A percentile compares a stretch with the other conserved stretches of the same genome.
Conservation (phyloP, 2,113 vertebrate genomes). For the Eulemur macaco region DNA sequence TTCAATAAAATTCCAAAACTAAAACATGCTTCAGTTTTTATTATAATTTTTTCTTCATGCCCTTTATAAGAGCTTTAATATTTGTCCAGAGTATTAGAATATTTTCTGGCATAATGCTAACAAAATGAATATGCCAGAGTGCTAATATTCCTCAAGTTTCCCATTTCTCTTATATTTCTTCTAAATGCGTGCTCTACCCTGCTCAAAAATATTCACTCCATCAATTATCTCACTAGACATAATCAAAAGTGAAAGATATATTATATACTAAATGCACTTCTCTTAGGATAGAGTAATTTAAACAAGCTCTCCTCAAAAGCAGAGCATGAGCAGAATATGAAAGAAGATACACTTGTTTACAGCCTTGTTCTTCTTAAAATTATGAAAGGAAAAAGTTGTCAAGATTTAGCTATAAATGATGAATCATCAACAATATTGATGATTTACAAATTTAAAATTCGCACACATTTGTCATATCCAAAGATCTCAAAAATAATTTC, state of each 20-base stretch:
- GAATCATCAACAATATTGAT: constrained; percentile 16
- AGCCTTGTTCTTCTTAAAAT: constrained; percentile 66
- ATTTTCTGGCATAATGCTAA: constrained; percentile 18
- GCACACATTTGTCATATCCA: not conserved
- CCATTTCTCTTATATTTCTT: not conserved
- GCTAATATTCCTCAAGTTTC: not conserved
- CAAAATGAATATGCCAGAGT: constrained; percentile 59
- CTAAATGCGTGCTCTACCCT: not conserved
- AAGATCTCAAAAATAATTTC: constrained; percentile 77
- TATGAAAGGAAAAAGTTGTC: constrained; percentile 70
- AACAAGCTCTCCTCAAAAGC: not conserved
- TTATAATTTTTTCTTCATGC: not conserved
- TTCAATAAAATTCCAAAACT: constrained; percentile 71
- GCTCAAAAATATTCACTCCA: constrained; percentile 22
- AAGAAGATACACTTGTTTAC: constrained; percentile 29
- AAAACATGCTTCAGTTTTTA: constrained; percentile 69
- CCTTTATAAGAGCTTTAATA: constrained; percentile 5
- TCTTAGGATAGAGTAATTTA: not conserved
- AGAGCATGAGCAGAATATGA: not conserved
- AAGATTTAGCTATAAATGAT: constrained; percentile 69
- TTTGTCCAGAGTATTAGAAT: constrained; percentile 61
- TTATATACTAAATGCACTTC: not conserved
- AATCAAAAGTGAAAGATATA: constrained; percentile 49
- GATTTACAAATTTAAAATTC: constrained; percentile 77
- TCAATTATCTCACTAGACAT: not conserved